Evolutionary conservation across 2,113 vertebrate species (phyloP).

Genomic region (Zapus hudsonius): DNA sequence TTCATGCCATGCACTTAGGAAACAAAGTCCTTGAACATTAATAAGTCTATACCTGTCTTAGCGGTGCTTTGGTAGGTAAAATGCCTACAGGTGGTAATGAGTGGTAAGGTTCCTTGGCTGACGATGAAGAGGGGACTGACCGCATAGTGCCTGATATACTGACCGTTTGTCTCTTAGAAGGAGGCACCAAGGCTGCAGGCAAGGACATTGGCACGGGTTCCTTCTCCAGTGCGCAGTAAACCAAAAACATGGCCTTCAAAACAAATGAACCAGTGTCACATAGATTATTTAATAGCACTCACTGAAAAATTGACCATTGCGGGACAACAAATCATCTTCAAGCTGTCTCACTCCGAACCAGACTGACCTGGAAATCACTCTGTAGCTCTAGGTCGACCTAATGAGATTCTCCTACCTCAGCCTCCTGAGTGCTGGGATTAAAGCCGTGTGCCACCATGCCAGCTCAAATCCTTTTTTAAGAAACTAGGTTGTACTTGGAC

Average conservation of each 20-base stretch:
- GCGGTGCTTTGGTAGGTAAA: constrained; percentile 86
- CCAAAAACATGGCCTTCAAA: constrained; percentile 97
- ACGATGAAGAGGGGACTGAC: constrained; percentile 89
- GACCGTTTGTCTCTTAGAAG: constrained; percentile 94
- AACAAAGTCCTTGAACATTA: constrained; percentile 43
- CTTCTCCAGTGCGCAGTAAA: constrained; percentile 97
- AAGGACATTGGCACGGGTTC: constrained; percentile 97
- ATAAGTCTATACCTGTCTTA: constrained; percentile 82
- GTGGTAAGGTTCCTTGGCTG: constrained; percentile 90
- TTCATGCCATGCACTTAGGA: constrained; percentile 70
- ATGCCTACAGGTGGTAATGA: constrained; percentile 88
- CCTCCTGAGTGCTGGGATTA: too few relatives aligned
- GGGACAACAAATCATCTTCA: constrained; percentile 55
- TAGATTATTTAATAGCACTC: constrained; percentile 48
- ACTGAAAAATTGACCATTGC: neutral
- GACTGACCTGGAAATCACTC: too few relatives aligned
- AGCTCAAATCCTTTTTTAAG: constrained; percentile 24
- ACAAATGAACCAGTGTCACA: constrained; percentile 60
- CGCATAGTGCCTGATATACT: constrained; percentile 87
- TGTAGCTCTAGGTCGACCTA: too few relatives aligned
- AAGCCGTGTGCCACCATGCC: too few relatives aligned
- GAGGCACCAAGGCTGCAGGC: constrained; percentile 94
- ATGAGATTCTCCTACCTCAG: too few relatives aligned
- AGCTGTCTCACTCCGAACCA: neutral
- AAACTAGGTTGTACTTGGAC: neutral